These are phyloP conservation scores for Chalcis sispes DNA, from an alignment of 2,888 invertebrate genomes.

Conservation along the genomic window DNA sequence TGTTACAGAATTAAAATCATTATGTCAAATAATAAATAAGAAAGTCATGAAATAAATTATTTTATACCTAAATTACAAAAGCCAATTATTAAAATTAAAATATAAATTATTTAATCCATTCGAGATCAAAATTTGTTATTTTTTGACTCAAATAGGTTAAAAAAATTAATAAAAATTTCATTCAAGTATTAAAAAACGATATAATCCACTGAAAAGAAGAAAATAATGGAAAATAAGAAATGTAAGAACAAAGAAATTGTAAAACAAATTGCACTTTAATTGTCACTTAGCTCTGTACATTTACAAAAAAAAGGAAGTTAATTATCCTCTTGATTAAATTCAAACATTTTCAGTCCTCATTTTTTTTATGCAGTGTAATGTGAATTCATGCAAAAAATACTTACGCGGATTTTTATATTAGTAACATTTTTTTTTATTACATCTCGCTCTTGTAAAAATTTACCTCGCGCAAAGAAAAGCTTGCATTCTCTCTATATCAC, in stretches of 20 bases:
- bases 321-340: slow-evolving; percentile 33
- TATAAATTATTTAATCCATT: no score
- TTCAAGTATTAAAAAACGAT: no score
- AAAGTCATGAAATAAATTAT: neutral
- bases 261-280: slow-evolving; percentile 64
- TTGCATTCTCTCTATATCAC: slow-evolving; percentile 43
- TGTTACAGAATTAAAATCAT: slow-evolving; percentile 31
- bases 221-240: neutral
- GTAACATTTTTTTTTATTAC: slow-evolving; percentile 8
- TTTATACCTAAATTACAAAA: no score
- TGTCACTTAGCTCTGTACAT: slow-evolving; percentile 58
- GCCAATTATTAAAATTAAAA: no score
- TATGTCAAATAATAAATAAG: slow-evolving; percentile 40
- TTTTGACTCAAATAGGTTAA: no score
- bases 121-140: no score
- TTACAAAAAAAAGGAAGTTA: slow-evolving; percentile 53
- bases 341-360: neutral
- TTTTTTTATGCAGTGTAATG: slow-evolving; percentile 8
- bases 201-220: no score
- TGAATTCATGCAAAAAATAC: slow-evolving; percentile 33
- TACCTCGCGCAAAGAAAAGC: slow-evolving; percentile 39
- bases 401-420: slow-evolving; percentile 28
- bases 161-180: no score
- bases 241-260: slow-evolving; percentile 33
- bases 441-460: slow-evolving; percentile 40